Evolutionary conservation across 1,140 invertebrate genomes (phyloP), one percentile per base, ranked within the genome.

Genomic region (Eufriesea mexicana): DNA sequence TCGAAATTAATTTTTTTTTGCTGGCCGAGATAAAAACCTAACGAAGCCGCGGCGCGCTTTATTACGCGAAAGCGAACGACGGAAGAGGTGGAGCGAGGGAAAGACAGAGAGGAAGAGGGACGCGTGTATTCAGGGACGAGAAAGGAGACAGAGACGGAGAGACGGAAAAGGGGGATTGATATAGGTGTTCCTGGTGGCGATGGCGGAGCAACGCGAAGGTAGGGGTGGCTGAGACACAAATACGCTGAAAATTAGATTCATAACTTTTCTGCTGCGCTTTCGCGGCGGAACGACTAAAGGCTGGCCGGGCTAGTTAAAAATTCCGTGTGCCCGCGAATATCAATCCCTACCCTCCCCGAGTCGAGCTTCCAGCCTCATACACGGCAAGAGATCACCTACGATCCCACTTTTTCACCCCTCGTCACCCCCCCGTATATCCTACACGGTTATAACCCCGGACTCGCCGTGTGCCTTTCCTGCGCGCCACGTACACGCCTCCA

Each of bases 241-340:
- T 91, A 91, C 91, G 89, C 84, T 88, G 92, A 92, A 93, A 94
- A 94, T 94, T 93, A 92, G 93, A 94, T 94, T 94, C 91, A 92
- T 93, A 93, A 94, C 92, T 94, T 93, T 93, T 92, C 92, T 90
- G 91, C 88, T 90, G 90, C 90, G 89, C 91, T 92, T 86, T 92
- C 89, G 87, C 88, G 88, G 88, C 75, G 88, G 79, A 87, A 88
- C 86, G 87, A 87, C 86, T 88, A 87, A 91, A 91, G 88, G 90
- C 86, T 84, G 84, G 83, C 70, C 70, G 71, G 84, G 92, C 91
- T 92, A 91, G 92, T 93, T 93, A 93, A 93, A 94, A 94, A 94
- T 94, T 93, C 93, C 90, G 90, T 91, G 88, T 91, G 89, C 92
- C 84, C 89, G 84, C 91, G 92, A 92, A 92, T 93, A 93, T 92